Conservation (phyloP, 2,797 vertebrate species). For the Leptodactylus fallax region DNA sequence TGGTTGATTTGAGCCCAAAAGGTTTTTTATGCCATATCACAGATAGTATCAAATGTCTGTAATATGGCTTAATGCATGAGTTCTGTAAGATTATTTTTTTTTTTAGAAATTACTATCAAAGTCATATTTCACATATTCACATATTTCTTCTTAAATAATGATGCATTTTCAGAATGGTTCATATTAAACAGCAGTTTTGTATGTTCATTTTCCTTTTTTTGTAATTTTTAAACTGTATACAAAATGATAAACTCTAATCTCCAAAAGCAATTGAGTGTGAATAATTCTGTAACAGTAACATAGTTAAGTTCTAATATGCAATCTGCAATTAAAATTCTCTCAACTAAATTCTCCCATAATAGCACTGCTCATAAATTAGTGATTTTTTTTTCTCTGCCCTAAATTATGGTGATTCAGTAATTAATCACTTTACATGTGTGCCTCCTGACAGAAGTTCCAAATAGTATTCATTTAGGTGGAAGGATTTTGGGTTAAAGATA, state of each 20-base stretch:
- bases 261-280: constrained; percentile 6
- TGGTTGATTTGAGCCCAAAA: too few relatives aligned
- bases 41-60: too few relatives aligned
- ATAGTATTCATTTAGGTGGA: constrained; percentile 43
- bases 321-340: constrained; percentile 50
- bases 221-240: constrained; percentile 11
- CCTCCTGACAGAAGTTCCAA: constrained; percentile 47
- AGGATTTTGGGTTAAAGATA: constrained; percentile 42
- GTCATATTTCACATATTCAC: too few relatives aligned
- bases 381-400: constrained; percentile 11
- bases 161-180: not conserved
- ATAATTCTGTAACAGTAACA: constrained; percentile 21
- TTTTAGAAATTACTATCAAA: not conserved
- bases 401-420: constrained; percentile 36
- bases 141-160: not conserved
- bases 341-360: constrained; percentile 32
- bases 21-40: too few relatives aligned
- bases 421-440: constrained; percentile 45
- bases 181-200: not conserved
- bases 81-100: not conserved
- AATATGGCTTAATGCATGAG: too few relatives aligned
- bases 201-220: not conserved
- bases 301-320: not conserved
- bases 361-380: constrained; percentile 31
- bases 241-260: not conserved